These are phyloP conservation scores for Chaitophorus viminalis DNA, from an alignment of 2,888 invertebrate species.

Conservation along the genomic window DNA sequence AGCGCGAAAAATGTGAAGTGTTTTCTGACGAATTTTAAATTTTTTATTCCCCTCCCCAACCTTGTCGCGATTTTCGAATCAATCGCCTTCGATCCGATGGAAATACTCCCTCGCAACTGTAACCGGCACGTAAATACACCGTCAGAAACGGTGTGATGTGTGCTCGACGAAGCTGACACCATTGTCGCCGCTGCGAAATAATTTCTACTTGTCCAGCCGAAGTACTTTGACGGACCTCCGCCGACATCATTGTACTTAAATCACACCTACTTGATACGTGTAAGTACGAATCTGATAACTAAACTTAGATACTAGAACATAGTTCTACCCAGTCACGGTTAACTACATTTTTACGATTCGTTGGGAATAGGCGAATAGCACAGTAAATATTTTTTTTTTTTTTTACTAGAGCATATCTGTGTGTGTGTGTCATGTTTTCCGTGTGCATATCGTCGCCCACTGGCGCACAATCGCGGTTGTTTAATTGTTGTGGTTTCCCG, in stretches of 20 bases:
- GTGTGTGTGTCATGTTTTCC: too few relatives aligned
- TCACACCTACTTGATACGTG: not conserved
- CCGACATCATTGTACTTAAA: not conserved
- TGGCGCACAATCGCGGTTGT: too few relatives aligned
- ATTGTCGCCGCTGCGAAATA: not conserved
- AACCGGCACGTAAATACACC: constrained; percentile 2
- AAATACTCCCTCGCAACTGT: not conserved
- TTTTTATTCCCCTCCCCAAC: not conserved
- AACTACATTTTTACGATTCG: too few relatives aligned
- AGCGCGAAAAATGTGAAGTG: constrained; percentile 33
- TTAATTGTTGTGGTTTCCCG: too few relatives aligned
- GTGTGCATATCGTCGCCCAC: too few relatives aligned
- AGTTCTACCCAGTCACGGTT: too few relatives aligned
- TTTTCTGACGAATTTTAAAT: not conserved
- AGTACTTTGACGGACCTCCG: not conserved
- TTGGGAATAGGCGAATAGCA: too few relatives aligned
- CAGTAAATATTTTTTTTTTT: too few relatives aligned
- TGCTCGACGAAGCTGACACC: constrained; percentile 21
- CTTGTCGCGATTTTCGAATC: not conserved
- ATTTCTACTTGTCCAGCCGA: not conserved
- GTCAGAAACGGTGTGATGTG: constrained; percentile 18
- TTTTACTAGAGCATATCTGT: too few relatives aligned
- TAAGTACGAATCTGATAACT: not conserved
- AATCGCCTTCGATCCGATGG: not conserved
- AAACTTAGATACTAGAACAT: not conserved